These are phyloP conservation scores for Epinephelus malabaricus DNA, from an alignment of 2,797 vertebrate species.

Conservation along the genomic window DNA sequence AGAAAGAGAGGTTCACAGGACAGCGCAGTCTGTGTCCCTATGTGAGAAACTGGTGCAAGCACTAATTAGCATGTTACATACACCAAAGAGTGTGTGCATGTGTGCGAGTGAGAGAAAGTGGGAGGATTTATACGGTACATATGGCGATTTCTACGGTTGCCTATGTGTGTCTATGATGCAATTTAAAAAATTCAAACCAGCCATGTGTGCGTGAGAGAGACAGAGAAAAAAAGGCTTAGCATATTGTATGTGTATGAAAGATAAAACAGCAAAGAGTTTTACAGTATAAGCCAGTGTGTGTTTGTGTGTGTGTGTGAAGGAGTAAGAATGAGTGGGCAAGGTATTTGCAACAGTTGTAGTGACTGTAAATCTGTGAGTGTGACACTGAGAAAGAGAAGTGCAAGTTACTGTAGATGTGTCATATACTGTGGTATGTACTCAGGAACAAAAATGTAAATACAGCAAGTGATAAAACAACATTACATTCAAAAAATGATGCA, in stretches of 20 bases:
- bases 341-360: neutral
- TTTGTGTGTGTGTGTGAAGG: neutral
- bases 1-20: neutral
- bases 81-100: neutral
- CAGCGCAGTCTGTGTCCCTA: slow-evolving; percentile 2
- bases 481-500: neutral
- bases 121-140: neutral
- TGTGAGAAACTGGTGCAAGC: slow-evolving; percentile 6
- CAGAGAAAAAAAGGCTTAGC: slow-evolving; percentile 1
- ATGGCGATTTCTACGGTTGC: neutral
- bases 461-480: neutral
- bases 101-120: neutral
- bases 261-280: slow-evolving; percentile 12
- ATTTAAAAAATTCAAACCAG: slow-evolving; percentile 3
- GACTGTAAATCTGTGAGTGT: neutral
- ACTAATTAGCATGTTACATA: neutral
- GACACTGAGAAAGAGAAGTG: neutral
- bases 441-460: neutral
- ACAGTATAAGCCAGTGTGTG: neutral
- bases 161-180: neutral
- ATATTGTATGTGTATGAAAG: slow-evolving; percentile 21
- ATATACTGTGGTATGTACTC: neutral
- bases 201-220: neutral
- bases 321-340: neutral
- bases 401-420: neutral